Evolutionary conservation across 2,797 vertebrate species (phyloP).

Genomic region (Strix occidentalis): DNA sequence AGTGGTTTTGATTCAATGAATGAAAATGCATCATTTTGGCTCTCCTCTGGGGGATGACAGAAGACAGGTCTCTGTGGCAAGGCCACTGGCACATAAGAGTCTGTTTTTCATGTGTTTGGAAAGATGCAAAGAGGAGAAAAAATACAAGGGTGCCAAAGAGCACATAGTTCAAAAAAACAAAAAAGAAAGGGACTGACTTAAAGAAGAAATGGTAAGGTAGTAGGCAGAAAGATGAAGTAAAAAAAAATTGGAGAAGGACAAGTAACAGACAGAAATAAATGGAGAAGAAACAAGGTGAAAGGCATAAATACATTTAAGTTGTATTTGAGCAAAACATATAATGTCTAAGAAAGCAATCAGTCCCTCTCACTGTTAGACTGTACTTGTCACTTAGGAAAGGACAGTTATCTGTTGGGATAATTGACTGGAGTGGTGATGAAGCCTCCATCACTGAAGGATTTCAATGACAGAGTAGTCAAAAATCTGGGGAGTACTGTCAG

Average conservation of each 20-base stretch:
- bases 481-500: not conserved
- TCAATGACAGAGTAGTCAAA: not conserved
- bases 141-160: not conserved
- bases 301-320: not conserved
- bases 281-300: not conserved
- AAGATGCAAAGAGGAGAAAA: constrained; percentile 1
- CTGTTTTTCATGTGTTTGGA: not conserved
- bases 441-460: not conserved
- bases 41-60: not conserved
- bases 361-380: not conserved
- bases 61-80: not conserved
- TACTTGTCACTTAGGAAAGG: not conserved
- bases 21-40: constrained; percentile 17
- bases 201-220: not conserved
- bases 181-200: not conserved
- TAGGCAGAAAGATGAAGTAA: not conserved
- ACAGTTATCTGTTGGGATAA: not conserved
- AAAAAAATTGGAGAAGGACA: not conserved
- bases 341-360: not conserved
- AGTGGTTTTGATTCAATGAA: not conserved
- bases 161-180: not conserved
- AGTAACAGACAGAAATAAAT: not conserved
- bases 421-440: not conserved
- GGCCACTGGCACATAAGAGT: not conserved
- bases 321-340: not conserved